These are phyloP conservation scores for Pygmarrhopalites habei DNA, from an alignment of 1,140 invertebrate species.

Conservation along the genomic window DNA sequence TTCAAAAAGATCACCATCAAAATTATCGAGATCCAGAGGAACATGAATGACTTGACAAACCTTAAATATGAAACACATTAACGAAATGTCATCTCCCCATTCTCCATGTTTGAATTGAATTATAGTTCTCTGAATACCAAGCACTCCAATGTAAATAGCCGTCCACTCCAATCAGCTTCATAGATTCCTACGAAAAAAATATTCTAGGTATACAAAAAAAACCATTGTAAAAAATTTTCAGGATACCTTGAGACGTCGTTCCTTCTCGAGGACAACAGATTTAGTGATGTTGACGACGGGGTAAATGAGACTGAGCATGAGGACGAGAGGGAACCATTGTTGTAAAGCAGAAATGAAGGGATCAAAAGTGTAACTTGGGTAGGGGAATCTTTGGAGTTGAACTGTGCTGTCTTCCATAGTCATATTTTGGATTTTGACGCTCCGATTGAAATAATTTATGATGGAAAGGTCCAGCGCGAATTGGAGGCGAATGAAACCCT, in stretches of 20 bases:
- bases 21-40: conserved; percentile 64
- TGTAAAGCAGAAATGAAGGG: conserved; percentile 58
- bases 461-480: no score
- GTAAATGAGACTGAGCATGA: conserved; percentile 69
- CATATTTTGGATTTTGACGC: no score
- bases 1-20: conserved; percentile 53
- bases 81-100: no score
- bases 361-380: conserved; percentile 64
- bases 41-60: no score
- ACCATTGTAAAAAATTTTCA: no score
- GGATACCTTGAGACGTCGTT: conserved; percentile 49
- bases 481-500: no score
- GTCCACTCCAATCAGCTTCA: conserved; percentile 79
- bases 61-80: no score
- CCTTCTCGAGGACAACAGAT: conserved; percentile 52
- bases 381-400: conserved; percentile 62
- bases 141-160: conserved; percentile 71
- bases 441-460: no score
- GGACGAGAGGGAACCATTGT: conserved; percentile 63
- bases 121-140: no score
- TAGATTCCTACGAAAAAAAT: conserved; percentile 60
- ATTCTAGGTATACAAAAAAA: background rate
- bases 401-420: background rate
- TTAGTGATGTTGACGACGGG: conserved; percentile 70
- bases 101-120: no score